Evolutionary conservation across 2,888 invertebrate species (phyloP).

Genomic region (Acleris sparsana): DNA sequence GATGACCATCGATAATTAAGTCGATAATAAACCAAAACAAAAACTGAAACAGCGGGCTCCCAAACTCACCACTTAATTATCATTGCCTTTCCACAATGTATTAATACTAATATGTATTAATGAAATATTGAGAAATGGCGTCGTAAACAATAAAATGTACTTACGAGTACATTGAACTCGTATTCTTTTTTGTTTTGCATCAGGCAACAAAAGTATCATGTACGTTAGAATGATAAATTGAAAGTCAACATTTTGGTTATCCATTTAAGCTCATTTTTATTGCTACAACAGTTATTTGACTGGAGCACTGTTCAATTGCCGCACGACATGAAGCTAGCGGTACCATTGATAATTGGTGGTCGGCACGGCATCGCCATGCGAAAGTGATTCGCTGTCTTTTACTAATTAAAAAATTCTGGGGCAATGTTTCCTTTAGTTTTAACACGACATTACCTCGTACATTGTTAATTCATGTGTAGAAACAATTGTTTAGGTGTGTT

Average conservation of each 20-base stretch:
- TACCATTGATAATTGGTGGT: constrained; percentile 28
- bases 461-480: neutral
- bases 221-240: constrained; percentile 3
- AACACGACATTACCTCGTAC: constrained; percentile 9
- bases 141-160: no score
- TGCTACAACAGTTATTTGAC: constrained; percentile 18
- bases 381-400: constrained; percentile 36
- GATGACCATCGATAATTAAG: no score
- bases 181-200: no score
- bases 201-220: neutral
- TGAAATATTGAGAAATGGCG: no score
- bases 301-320: constrained; percentile 18
- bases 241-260: constrained; percentile 4
- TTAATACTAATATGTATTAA: no score
- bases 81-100: no score
- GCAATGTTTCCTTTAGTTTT: constrained; percentile 29
- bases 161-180: no score
- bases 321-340: constrained; percentile 26
- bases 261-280: constrained; percentile 12
- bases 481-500: no score
- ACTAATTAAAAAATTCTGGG: constrained; percentile 36
- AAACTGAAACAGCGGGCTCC: no score
- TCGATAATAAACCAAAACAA: no score
- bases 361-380: constrained; percentile 31
- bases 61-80: no score